These are phyloP conservation scores for Ditylenchus dipsaci DNA, from an alignment of 1,140 invertebrate species.

Conservation along the genomic window DNA sequence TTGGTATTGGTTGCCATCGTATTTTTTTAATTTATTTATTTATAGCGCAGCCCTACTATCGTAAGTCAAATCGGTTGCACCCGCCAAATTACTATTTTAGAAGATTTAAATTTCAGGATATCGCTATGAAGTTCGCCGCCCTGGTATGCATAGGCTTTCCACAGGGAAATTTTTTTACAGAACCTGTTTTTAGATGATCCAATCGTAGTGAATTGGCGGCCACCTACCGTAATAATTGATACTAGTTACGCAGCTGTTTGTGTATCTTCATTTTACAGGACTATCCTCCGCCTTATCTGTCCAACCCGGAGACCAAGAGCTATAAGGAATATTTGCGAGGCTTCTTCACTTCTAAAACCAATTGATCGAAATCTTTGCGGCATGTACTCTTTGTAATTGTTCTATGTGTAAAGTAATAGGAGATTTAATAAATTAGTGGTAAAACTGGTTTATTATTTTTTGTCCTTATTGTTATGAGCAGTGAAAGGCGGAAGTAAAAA, in stretches of 20 bases:
- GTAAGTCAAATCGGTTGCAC: background rate
- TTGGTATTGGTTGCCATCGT: background rate
- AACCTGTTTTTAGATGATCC: background rate
- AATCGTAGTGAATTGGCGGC: background rate
- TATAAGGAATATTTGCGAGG: background rate
- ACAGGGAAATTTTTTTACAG: background rate
- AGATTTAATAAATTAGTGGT: too few species aligned
- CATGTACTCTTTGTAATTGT: slow-evolving; percentile 61
- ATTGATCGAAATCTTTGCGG: slow-evolving; percentile 58
- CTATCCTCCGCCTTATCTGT: background rate
- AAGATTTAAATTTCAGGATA: background rate
- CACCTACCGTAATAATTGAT: slow-evolving; percentile 1
- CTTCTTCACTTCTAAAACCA: background rate
- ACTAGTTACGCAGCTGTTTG: too few species aligned
- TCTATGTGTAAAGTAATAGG: slow-evolving; percentile 3
- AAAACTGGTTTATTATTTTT: too few species aligned
- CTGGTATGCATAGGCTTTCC: background rate
- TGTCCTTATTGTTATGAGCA: too few species aligned
- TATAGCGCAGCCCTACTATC: slow-evolving; percentile 15
- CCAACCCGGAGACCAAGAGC: background rate
- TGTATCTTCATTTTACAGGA: background rate
- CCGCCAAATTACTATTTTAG: background rate
- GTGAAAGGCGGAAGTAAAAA: too few species aligned
- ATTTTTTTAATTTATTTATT: slow-evolving; percentile 4
- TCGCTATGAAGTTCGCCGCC: background rate